Evolutionary conservation across 2,888 invertebrate genomes (phyloP), one percentile per base, ranked within the genome.

Genomic region (Leptinotarsa peninsularis): DNA sequence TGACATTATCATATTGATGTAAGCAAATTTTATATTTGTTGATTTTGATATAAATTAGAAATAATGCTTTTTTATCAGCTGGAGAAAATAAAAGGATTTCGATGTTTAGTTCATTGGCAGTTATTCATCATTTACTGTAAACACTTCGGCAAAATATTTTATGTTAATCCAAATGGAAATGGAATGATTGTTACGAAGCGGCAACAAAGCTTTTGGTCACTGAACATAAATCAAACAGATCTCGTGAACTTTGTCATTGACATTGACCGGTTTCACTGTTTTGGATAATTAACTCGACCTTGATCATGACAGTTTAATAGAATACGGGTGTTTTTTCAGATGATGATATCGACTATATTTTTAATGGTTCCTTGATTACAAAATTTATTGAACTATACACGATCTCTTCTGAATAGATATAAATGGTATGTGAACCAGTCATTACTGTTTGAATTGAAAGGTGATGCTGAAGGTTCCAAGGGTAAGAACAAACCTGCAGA

Each of bases 291-390:
- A 78, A 74, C 76, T 68, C 72, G 77, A 66, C 77, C 77, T 72
- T 77, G 79, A 80, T 78, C 73, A 69, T 78, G 76, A 84, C 71
- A 72, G 72, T 78, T 79, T 79, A 79, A 84, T 83, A 83, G 84
- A 84, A 85, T 83, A 83, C 79, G 84, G 79, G 83, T 84, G 83
- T 84, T 84, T 83, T 84, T 82, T 84, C 83, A 85, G 81, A 81
- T 82, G 81, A 82, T 79, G 79, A 79, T 79, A 81, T 81, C 80
- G 79, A 76, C 75, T 77, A 66, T 14, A 67, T 21, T 69, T 76
- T 72, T 58, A 78, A 75, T 76, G 71, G 73, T 69, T 43, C 18
- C 27, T 56, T 69, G 54, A 10, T 14, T 56, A 18, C 50, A 27
- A 27, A 67, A 27, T 52, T 50, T 1, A 52, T n/a, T 17, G 10